These are phyloP conservation scores for Microctonus brassicae DNA, from an alignment of 2,888 invertebrate genomes.

Conservation along the genomic window DNA sequence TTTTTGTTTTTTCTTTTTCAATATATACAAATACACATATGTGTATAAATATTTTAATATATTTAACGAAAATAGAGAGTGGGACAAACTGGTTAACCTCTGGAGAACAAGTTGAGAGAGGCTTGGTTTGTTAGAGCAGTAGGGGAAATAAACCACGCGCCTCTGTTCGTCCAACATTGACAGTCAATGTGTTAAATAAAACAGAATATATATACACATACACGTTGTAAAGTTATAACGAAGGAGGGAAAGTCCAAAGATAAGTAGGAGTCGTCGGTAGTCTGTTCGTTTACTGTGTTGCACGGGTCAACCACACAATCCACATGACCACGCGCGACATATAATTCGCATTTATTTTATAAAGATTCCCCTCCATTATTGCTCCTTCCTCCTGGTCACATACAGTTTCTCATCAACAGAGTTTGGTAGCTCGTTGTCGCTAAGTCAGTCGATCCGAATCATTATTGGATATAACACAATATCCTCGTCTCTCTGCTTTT, in stretches of 20 bases:
- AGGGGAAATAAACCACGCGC: constrained; percentile 27
- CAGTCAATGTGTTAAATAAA: constrained; percentile 48
- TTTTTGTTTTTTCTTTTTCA: not conserved
- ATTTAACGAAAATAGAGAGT: constrained; percentile 58
- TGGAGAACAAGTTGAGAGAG: constrained; percentile 49
- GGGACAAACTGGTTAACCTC: constrained; percentile 69
- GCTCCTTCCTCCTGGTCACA: constrained; percentile 26
- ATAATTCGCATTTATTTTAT: constrained; percentile 18
- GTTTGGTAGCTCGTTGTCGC: constrained; percentile 44
- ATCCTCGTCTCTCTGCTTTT: not conserved
- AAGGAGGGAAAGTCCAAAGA: constrained; percentile 68
- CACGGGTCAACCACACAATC: constrained; percentile 53
- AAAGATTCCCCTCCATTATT: constrained; percentile 21
- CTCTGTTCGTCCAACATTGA: constrained; percentile 32
- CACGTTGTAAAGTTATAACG: constrained; percentile 35
- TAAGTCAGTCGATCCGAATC: constrained; percentile 25
- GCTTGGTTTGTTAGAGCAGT: constrained; percentile 30
- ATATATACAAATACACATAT: not conserved
- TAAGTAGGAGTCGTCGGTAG: constrained; percentile 63
- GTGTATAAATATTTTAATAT: too few species aligned
- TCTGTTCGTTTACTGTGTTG: constrained; percentile 45
- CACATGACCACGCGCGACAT: constrained; percentile 45
- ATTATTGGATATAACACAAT: constrained; percentile 10
- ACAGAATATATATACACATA: constrained; percentile 34
- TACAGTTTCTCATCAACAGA: constrained; percentile 26